These are phyloP conservation scores for Coracopsis vasa DNA, from an alignment of 2,113 vertebrate species.

Conservation along the genomic window DNA sequence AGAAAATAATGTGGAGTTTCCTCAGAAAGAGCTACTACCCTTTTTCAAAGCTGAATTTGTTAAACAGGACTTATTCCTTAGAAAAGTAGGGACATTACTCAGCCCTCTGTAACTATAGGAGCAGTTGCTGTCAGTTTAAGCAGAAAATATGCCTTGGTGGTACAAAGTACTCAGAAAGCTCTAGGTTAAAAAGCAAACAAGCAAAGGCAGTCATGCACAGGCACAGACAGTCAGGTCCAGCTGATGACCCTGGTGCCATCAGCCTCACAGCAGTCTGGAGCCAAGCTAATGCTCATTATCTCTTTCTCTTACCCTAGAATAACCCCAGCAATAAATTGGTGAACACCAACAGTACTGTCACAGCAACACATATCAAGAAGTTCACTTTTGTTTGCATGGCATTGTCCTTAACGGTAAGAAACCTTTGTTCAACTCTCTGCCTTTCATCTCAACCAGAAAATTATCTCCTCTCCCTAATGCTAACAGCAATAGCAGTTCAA, in stretches of 20 bases:
- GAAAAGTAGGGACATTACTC: neutral
- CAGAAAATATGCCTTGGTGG: neutral
- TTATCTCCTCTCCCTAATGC: neutral
- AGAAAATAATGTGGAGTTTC: neutral
- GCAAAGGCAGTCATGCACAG: neutral
- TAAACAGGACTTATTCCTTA: neutral
- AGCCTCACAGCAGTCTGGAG: neutral
- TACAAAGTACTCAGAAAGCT: constrained; percentile 7
- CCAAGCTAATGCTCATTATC: constrained; percentile 2
- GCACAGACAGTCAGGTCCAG: neutral
- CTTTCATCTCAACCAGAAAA: neutral
- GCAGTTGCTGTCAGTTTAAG: neutral
- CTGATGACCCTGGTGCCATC: neutral
- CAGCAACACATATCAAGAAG: constrained; percentile 90
- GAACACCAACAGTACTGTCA: constrained; percentile 77
- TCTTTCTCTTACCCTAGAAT: constrained; percentile 77
- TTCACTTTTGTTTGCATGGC: constrained; percentile 94
- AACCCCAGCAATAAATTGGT: constrained; percentile 92
- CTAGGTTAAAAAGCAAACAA: constrained; percentile 32
- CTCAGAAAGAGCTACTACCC: neutral
- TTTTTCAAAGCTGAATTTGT: neutral
- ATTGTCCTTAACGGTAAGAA: constrained; percentile 91
- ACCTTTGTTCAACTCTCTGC: neutral
- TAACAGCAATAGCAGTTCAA: neutral
- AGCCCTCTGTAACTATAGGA: neutral